Evolutionary conservation across 1,140 invertebrate genomes (phyloP).

Genomic region (Euwallacea similis): DNA sequence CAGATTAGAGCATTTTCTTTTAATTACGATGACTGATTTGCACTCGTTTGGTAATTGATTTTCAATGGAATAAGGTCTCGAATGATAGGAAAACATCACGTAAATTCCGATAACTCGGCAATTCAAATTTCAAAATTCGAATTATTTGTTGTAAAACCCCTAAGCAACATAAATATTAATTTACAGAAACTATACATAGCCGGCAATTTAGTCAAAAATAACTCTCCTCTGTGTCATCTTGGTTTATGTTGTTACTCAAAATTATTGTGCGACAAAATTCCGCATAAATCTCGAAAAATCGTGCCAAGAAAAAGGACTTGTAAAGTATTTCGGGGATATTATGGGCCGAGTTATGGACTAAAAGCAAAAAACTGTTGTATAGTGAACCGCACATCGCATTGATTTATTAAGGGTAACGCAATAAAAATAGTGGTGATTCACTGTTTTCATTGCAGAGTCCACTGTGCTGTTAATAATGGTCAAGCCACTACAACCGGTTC

Average conservation of each 20-base stretch:
- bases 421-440: conserved; percentile 19
- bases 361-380: conserved; percentile 3
- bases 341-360: not conserved
- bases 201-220: conserved; percentile 14
- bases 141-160: no score
- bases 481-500: conserved; percentile 1
- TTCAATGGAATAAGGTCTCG: no score
- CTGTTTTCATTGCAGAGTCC: conserved; percentile 13
- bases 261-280: conserved; percentile 16
- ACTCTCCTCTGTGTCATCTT: conserved; percentile 14
- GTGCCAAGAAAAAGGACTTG: conserved; percentile 18
- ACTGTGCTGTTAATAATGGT: not conserved
- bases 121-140: no score
- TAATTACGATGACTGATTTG: no score
- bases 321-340: conserved; percentile 16
- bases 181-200: not conserved
- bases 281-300: conserved; percentile 15
- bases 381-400: no score
- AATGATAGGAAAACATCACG: no score
- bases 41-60: no score
- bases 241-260: conserved; percentile 20
- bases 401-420: no score
- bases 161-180: no score
- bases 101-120: no score
- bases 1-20: no score